Evolutionary conservation across 2,888 invertebrate species (phyloP), one percentile per base, ranked within the genome.

Genomic region (Megaustenia siamemsis): DNA sequence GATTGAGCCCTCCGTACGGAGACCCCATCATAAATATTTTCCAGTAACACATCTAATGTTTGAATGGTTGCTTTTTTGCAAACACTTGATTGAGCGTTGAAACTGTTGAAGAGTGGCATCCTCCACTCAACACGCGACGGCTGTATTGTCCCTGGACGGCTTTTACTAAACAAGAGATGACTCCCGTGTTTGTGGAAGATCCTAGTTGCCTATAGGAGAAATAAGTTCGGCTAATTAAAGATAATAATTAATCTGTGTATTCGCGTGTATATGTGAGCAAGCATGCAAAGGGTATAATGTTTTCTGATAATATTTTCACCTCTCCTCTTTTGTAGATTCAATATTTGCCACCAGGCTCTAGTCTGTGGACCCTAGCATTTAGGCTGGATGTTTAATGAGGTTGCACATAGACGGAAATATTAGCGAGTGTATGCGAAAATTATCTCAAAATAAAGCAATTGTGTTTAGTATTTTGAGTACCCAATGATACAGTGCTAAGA

Each of bases 281-380:
- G 10, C n/a, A 2, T 38, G 5, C 8, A 4, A 18, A 8, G 24
- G 38, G 21, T 40, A 5, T 69, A 8, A 6, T 69, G 69, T 40
- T 69, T 40, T 40, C 24, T 69, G 1, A 69, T 40, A 69, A 69
- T 40, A 69, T 69, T 69, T 24, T 69, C 40, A 40, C 21, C 69
- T 10, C 24, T 2, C 2, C 5, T 21, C 21, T 15, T 15, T 18
- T 68, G 35, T 38, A 38, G 68, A 68, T 68, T 68, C 68, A 68
- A 68, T 21, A 15, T 38, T 35, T 68, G 1, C 24, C 38, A 69
- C 24, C 5, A 21, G 24, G 40, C 1, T 21, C 5, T 69, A 40
- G 4, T 60, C 5, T 28, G 3, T 24, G 40, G 21, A 56, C 40
- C 24, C 24, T 24, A 40, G 4, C 69, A 40, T 40, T 69, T 40